Evolutionary conservation across 1,140 invertebrate genomes (phyloP).

Genomic region (Drosophila melanogaster): DNA sequence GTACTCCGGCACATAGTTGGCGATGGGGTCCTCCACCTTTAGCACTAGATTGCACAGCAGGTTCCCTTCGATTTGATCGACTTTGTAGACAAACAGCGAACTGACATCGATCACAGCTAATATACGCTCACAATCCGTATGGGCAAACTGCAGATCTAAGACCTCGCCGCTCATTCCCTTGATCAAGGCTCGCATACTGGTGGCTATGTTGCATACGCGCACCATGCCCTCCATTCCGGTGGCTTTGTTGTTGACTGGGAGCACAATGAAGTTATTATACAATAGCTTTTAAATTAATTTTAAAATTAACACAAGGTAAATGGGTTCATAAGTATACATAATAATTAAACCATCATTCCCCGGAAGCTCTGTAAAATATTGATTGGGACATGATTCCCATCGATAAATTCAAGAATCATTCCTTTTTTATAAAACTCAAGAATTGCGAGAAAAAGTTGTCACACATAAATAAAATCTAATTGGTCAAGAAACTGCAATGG

Average conservation of each 20-base stretch:
- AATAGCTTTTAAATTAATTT: too few relatives aligned
- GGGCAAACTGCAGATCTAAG: slow-evolving; percentile 95
- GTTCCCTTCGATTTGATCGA: slow-evolving; percentile 87
- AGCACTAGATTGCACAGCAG: slow-evolving; percentile 86
- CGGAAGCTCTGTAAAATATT: too few relatives aligned
- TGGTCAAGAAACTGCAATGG: background rate
- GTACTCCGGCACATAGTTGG: slow-evolving; percentile 69
- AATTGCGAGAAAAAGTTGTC: background rate
- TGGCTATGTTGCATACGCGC: slow-evolving; percentile 91
- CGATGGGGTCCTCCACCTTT: slow-evolving; percentile 85
- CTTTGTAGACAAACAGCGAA: slow-evolving; percentile 91
- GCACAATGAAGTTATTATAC: background rate
- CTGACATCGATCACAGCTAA: slow-evolving; percentile 94
- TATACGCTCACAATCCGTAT: slow-evolving; percentile 90
- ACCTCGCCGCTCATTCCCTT: slow-evolving; percentile 94
- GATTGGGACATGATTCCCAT: too few relatives aligned
- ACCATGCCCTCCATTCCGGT: slow-evolving; percentile 89
- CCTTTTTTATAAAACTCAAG: background rate
- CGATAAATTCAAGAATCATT: too few relatives aligned
- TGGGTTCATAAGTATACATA: too few relatives aligned
- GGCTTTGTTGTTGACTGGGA: slow-evolving; percentile 79
- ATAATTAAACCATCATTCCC: too few relatives aligned
- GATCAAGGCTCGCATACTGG: slow-evolving; percentile 91
- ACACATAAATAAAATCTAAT: background rate
- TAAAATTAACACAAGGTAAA: too few relatives aligned